phyloP scores from a whole-genome alignment of 2,113 vertebrate genomes.

The Psettodes erumei region DNA sequence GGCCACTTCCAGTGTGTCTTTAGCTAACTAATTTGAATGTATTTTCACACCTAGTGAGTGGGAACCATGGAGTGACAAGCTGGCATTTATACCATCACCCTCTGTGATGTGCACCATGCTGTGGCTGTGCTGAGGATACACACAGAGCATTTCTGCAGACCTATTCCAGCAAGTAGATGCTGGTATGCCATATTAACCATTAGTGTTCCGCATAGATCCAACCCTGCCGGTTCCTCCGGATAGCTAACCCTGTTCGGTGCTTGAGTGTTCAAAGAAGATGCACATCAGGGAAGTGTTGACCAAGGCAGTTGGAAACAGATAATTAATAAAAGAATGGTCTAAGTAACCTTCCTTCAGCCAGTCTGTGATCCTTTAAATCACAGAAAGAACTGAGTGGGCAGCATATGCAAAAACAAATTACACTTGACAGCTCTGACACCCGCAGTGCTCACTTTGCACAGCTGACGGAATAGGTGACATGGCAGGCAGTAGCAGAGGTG shows the following conservation, averaged over 20 bases:
- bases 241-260: no score
- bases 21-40: no score
- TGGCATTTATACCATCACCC: not conserved
- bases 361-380: not conserved
- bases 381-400: not conserved
- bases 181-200: not conserved
- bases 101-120: not conserved
- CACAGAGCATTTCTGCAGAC: not conserved
- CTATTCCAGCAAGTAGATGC: not conserved
- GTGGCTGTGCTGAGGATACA: not conserved
- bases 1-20: no score
- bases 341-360: not conserved
- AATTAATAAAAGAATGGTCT: not conserved
- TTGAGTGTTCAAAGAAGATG: not conserved
- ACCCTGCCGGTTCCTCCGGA: not conserved
- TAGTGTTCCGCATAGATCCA: no score
- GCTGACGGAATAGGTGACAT: not conserved
- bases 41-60: not conserved
- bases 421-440: not conserved
- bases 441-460: not conserved
- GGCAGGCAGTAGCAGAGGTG: not conserved
- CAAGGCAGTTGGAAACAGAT: not conserved
- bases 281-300: not conserved
- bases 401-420: not conserved
- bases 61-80: not conserved